A percentile compares a stretch with the other conserved stretches of the same genome.
Conservation (phyloP, 2,797 vertebrate genomes). For the Hephaestus fuliginosus region DNA sequence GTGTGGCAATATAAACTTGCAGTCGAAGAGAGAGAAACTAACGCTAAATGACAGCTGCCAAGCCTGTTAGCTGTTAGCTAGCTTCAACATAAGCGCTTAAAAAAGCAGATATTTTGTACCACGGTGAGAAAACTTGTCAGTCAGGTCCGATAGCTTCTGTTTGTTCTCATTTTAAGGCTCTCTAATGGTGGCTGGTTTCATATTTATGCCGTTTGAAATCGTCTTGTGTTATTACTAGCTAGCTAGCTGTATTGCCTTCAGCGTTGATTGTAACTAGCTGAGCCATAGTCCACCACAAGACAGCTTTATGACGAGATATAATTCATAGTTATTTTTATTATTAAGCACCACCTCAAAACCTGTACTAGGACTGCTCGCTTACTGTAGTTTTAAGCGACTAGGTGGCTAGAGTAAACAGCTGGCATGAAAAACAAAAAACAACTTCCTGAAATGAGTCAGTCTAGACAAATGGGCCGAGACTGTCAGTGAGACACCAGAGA, state of each 20-base stretch:
- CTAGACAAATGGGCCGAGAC: slow-evolving; percentile 20
- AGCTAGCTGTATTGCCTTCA: slow-evolving; percentile 10
- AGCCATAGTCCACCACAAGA: not conserved
- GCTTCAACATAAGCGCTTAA: slow-evolving; percentile 31
- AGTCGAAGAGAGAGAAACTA: slow-evolving; percentile 15
- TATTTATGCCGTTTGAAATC: not conserved
- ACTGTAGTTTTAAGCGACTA: slow-evolving; percentile 1
- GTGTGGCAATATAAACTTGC: not conserved
- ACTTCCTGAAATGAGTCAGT: slow-evolving; percentile 64
- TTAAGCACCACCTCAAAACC: not conserved
- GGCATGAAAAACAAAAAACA: slow-evolving; percentile 35
- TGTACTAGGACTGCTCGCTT: not conserved
- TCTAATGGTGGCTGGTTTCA: not conserved
- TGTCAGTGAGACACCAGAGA: slow-evolving; percentile 11
- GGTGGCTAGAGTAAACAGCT: slow-evolving; percentile 2
- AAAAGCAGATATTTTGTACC: slow-evolving; percentile 19
- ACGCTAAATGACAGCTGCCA: slow-evolving; percentile 61
- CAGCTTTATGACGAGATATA: not conserved
- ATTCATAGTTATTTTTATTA: not conserved
- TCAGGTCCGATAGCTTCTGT: not conserved
- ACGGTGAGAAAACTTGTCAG: not conserved
- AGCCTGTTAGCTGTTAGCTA: slow-evolving; percentile 61
- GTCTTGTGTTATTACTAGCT: slow-evolving; percentile 28
- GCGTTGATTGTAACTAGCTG: not conserved
- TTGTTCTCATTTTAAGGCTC: not conserved